Base-by-base conservation (phyloP, 2,888 invertebrate genomes). In the Caenorhabditis sp. region DNA sequence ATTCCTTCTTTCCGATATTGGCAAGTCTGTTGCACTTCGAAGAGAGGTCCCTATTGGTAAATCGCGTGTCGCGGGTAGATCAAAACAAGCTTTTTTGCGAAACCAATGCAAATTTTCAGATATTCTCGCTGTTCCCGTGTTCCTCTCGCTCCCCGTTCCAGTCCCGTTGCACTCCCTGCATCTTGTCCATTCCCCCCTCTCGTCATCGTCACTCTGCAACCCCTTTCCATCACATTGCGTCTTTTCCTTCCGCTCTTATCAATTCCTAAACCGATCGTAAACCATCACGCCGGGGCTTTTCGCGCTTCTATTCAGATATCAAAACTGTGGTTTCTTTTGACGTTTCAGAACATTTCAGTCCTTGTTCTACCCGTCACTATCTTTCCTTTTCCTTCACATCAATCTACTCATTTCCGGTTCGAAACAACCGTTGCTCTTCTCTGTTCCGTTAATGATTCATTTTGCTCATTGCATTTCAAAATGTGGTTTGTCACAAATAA, bases 161-260 rank as follows among this genome's bases (percentile, higher is more conserved):
- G 0, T 32, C 6, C 6, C 24, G 18, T 28, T 35, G 35, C 35
- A 1, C 18, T 35, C n/a, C n/a, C n/a, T n/a, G n/a, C n/a, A n/a
- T n/a, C n/a, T 22, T 53, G 1, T 26, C 32, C 1, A 15, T 24
- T 55, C n/a, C 28, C 20, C 20, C 56, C 11, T 5, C 20, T 24
- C 5, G 1, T 20, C 15, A 1, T 40, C 40, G 60, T 60, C 18
- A 40, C 15, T 4, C 20, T 55, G 24, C 55, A 55, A 20, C 37
- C 11, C n/a, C 55, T 2, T 32, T 13, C 6, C 24, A 32, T 28
- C 56, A 56, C 35, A 1, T 20, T 35, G 2, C 6, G 37, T 13
- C n/a, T 28, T 44, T 56, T 61, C 61, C 61, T 61, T 61, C 61
- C 61, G 61, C 61, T 61, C 61, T 61, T 47, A 61, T 61, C 47